Conservation (phyloP, 1,140 invertebrate genomes). For the Zelostemma sp. region DNA sequence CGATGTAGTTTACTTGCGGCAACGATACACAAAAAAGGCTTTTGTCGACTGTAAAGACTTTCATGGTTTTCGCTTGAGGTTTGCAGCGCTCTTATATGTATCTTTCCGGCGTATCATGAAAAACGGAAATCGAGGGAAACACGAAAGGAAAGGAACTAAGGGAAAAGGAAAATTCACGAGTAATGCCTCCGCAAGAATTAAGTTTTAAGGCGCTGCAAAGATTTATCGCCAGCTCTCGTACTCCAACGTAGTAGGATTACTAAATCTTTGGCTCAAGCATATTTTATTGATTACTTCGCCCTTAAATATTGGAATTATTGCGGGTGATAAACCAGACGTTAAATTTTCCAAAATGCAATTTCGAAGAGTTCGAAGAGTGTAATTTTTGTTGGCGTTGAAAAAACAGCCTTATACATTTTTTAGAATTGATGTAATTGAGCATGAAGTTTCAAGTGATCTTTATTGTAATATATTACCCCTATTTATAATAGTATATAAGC, state of each 20-base stretch:
- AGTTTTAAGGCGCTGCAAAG: conserved; percentile 53
- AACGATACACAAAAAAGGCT: conserved; percentile 26
- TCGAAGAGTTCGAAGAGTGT: too few species aligned
- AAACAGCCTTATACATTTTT: conserved; percentile 1
- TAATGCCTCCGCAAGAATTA: conserved; percentile 46
- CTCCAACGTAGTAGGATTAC: not conserved
- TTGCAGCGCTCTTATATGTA: conserved; percentile 8
- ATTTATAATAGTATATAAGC: not conserved
- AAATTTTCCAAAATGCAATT: conserved; percentile 1
- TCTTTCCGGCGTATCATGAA: conserved; percentile 7
- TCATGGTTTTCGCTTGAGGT: conserved; percentile 28
- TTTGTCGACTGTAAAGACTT: conserved; percentile 39
- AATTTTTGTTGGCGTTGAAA: not conserved
- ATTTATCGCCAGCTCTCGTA: conserved; percentile 37
- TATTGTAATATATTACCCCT: conserved; percentile 8
- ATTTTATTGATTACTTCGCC: not conserved
- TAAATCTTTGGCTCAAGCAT: not conserved
- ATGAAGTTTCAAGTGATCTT: not conserved
- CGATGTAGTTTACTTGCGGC: conserved; percentile 24
- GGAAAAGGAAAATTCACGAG: conserved; percentile 23
- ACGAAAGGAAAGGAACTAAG: conserved; percentile 8
- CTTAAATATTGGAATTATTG: not conserved
- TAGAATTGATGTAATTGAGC: conserved; percentile 2
- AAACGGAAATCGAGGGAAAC: conserved; percentile 17
- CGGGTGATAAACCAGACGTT: not conserved